Percentiles rank a stretch among this genome's conserved stretches.
Conservation (phyloP, 2,797 vertebrate genomes). For the Ciconia nigra region DNA sequence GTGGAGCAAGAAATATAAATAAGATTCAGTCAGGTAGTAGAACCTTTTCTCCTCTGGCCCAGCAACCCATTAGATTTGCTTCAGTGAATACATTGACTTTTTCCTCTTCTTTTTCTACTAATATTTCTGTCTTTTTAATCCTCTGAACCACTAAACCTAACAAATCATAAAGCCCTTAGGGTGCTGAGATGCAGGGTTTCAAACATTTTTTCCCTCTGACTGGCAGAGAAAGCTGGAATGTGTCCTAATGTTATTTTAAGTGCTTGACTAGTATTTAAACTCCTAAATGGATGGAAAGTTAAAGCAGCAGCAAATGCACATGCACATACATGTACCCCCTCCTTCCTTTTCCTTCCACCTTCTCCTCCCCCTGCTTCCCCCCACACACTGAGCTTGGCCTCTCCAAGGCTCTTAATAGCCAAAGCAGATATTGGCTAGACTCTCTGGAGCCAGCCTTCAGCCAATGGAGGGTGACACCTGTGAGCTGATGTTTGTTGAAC, state of each 20-base stretch:
- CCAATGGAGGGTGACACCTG: slow-evolving; percentile 64
- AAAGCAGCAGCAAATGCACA: slow-evolving; percentile 36
- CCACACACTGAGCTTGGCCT: slow-evolving; percentile 43
- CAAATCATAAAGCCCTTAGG: slow-evolving; percentile 75
- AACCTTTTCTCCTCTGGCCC: slow-evolving; percentile 65
- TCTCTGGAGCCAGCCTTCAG: slow-evolving; percentile 69
- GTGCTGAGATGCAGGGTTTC: slow-evolving; percentile 72
- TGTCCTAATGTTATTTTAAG: slow-evolving; percentile 79
- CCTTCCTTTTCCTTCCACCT: background rate
- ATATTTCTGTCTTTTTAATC: slow-evolving; percentile 79
- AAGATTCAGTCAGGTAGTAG: slow-evolving; percentile 73
- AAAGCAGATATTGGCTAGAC: slow-evolving; percentile 71
- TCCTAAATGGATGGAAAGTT: slow-evolving; percentile 70
- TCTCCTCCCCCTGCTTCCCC: background rate
- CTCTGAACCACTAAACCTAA: slow-evolving; percentile 75
- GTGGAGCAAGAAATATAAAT: slow-evolving; percentile 77
- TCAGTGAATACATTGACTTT: slow-evolving; percentile 66
- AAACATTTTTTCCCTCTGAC: slow-evolving; percentile 59
- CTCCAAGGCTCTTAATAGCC: slow-evolving; percentile 33
- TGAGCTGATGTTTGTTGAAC: slow-evolving; percentile 64
- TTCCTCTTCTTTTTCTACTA: slow-evolving; percentile 61
- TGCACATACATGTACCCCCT: slow-evolving; percentile 9
- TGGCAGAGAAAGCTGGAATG: slow-evolving; percentile 73
- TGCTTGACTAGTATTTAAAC: slow-evolving; percentile 74
- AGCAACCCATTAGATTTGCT: slow-evolving; percentile 74